Conservation (phyloP, 1,140 invertebrate species). For the Ostrea denselamellosa region DNA sequence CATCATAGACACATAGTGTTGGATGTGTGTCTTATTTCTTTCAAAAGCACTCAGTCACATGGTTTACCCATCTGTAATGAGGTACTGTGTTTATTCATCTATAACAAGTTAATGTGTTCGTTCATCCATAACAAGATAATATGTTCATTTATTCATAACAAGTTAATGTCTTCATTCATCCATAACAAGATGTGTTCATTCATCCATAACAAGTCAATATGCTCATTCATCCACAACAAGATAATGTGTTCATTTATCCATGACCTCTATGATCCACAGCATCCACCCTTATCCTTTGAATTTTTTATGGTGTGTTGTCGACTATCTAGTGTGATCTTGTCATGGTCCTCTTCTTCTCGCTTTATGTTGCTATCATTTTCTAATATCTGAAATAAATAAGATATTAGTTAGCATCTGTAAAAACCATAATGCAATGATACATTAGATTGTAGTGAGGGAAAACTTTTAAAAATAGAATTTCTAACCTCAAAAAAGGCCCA, state of each 20-base stretch:
- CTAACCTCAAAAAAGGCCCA: too few species aligned
- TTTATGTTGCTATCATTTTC: slow-evolving; percentile 73
- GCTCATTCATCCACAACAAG: neutral
- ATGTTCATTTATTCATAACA: neutral
- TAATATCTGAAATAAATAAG: slow-evolving; percentile 68
- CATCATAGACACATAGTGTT: too few species aligned
- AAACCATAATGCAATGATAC: too few species aligned
- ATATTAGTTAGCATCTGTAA: too few species aligned
- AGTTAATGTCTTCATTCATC: neutral
- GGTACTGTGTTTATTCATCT: too few species aligned
- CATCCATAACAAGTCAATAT: neutral
- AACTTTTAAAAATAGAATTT: too few species aligned
- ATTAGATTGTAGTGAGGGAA: too few species aligned
- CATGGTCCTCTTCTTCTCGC: slow-evolving; percentile 64
- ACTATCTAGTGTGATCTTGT: slow-evolving; percentile 54
- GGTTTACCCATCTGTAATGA: too few species aligned
- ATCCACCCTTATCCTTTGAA: slow-evolving; percentile 43
- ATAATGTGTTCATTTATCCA: neutral
- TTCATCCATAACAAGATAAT: neutral
- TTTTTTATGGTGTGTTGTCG: slow-evolving; percentile 12
- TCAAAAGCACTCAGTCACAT: too few species aligned
- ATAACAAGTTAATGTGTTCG: too few species aligned
- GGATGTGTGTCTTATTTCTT: too few species aligned
- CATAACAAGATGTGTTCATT: neutral
- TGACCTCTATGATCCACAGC: slow-evolving; percentile 37